A percentile compares a stretch with the other conserved stretches of the same genome.
Evolutionary conservation across 2,113 vertebrate genomes (phyloP).

Genomic region (Thamnophis sirtalis): DNA sequence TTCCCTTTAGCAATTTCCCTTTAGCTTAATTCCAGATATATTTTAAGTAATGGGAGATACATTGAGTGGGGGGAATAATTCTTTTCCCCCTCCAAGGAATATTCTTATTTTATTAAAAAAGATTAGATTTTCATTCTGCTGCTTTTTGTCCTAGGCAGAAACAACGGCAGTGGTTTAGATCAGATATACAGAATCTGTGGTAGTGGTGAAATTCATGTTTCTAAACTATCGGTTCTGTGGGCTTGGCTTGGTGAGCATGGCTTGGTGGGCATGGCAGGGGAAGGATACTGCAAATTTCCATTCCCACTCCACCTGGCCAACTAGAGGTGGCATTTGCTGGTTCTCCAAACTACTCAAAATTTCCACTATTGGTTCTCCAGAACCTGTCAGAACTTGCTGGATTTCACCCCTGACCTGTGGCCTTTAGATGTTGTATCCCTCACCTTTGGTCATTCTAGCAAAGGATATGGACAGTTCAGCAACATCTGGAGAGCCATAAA

Average conservation of each 20-base stretch:
- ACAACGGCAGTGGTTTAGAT: background rate
- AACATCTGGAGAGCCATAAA: background rate
- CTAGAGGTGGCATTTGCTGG: too few species aligned
- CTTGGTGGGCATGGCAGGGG: too few species aligned
- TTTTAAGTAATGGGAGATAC: background rate
- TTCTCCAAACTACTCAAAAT: too few species aligned
- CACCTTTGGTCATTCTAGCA: background rate
- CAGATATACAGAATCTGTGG: background rate
- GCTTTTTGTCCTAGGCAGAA: background rate
- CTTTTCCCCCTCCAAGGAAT: constrained; percentile 16
- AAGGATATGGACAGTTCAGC: background rate
- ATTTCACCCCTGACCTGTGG: too few species aligned
- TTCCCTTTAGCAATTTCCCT: constrained; percentile 31
- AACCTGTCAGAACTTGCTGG: too few species aligned
- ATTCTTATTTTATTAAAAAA: background rate
- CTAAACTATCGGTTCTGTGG: too few species aligned
- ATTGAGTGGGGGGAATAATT: background rate
- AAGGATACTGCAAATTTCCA: too few species aligned
- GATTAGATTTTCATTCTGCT: background rate
- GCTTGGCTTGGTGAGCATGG: too few species aligned
- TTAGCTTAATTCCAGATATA: constrained; percentile 37
- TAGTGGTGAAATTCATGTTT: too few species aligned
- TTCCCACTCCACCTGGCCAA: too few species aligned
- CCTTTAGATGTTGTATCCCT: background rate
- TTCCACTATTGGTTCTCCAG: too few species aligned